A percentile compares a stretch with the other conserved stretches of the same genome.
Conservation (phyloP, 2,797 vertebrate species). For the Hippocampus kuda region DNA sequence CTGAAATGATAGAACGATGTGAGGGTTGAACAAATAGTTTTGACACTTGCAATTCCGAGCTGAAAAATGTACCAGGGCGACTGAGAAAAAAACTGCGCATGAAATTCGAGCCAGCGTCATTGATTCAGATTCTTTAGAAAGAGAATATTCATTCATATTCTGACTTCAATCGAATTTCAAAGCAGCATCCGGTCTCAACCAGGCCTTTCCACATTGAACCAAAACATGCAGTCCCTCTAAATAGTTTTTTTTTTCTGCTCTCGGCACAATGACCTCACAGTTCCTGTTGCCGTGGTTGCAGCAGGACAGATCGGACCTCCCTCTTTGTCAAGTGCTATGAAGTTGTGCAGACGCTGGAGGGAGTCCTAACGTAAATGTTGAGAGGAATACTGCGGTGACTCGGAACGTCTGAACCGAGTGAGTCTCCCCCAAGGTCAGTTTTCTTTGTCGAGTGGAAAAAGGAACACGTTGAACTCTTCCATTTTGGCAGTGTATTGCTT, state of each 20-base stretch:
- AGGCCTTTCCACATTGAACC: slow-evolving; percentile 34
- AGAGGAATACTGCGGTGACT: not conserved
- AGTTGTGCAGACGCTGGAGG: slow-evolving; percentile 48
- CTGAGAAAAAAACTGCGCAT: no score
- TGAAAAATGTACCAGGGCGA: no score
- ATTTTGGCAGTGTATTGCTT: not conserved
- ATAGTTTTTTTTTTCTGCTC: slow-evolving; percentile 24
- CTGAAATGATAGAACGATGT: no score
- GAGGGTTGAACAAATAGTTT: no score
- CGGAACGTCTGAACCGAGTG: not conserved
- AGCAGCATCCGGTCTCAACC: slow-evolving; percentile 8
- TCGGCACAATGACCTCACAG: slow-evolving; percentile 32
- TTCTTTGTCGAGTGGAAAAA: not conserved
- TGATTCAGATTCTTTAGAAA: not conserved
- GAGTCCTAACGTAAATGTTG: slow-evolving; percentile 35
- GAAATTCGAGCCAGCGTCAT: no score
- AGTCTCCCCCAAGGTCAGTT: not conserved
- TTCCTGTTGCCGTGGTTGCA: slow-evolving; percentile 25
- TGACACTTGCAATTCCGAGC: no score
- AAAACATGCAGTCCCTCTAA: slow-evolving; percentile 20
- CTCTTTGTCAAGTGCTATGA: slow-evolving; percentile 24
- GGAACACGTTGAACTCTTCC: not conserved
- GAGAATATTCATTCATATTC: not conserved
- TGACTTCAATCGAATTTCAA: not conserved
- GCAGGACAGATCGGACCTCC: slow-evolving; percentile 14